Evolutionary conservation across 1,140 invertebrate genomes (phyloP).

Genomic region (Amyelois transitella): DNA sequence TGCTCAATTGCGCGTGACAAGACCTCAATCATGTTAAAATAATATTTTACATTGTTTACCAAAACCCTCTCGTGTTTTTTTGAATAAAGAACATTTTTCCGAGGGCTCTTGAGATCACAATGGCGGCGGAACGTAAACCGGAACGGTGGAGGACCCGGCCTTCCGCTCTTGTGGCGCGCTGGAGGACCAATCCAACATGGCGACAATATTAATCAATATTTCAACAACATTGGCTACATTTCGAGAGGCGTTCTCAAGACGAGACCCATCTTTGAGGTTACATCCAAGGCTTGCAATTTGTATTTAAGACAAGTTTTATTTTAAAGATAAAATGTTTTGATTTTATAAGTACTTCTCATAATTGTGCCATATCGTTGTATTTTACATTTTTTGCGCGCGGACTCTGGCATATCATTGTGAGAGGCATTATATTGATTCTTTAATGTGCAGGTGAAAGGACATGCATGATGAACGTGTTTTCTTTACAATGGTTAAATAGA

Average conservation of each 20-base stretch:
- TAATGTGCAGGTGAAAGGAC: too few relatives aligned
- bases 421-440: too few relatives aligned
- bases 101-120: constrained; percentile 44
- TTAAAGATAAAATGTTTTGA: too few relatives aligned
- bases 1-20: constrained; percentile 44
- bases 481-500: too few relatives aligned
- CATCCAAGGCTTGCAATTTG: too few relatives aligned
- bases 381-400: too few relatives aligned
- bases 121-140: constrained; percentile 47
- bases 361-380: too few relatives aligned
- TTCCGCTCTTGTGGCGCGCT: constrained; percentile 39
- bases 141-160: constrained; percentile 40
- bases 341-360: too few relatives aligned
- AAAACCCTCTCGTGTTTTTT: constrained; percentile 9
- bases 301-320: too few relatives aligned
- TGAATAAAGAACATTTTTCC: constrained; percentile 27
- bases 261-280: constrained; percentile 35
- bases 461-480: too few relatives aligned
- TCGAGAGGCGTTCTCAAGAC: constrained; percentile 43
- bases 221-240: constrained; percentile 60
- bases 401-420: too few relatives aligned
- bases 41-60: constrained; percentile 34
- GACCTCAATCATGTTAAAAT: constrained; percentile 20
- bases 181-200: constrained; percentile 58
- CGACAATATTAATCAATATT: constrained; percentile 73